phyloP scores from a whole-genome alignment of 2,113 vertebrate genomes.

The Calyptomena viridis region DNA sequence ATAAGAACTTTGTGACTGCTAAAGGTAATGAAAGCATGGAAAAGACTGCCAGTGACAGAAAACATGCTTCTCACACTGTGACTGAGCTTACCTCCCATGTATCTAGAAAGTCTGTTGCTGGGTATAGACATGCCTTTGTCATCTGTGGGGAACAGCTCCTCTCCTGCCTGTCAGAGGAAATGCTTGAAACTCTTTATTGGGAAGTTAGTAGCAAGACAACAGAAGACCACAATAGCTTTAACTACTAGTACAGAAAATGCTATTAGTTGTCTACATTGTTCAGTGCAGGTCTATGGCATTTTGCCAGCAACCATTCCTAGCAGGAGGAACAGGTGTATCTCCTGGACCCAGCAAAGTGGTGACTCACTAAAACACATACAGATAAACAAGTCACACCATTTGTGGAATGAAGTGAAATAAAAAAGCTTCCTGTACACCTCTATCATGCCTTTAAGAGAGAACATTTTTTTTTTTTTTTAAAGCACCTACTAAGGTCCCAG shows the following conservation, averaged over 20 bases:
- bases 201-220: not conserved
- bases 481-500: not conserved
- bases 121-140: slow-evolving; percentile 72
- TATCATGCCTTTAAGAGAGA: not conserved
- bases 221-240: not conserved
- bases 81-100: slow-evolving; percentile 84
- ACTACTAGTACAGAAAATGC: not conserved
- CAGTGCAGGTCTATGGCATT: not conserved
- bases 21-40: not conserved
- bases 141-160: slow-evolving; percentile 78
- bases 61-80: not conserved
- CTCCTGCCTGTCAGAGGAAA: slow-evolving; percentile 73
- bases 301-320: not conserved
- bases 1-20: not conserved
- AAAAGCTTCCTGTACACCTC: not conserved
- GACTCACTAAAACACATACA: not conserved
- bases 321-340: not conserved
- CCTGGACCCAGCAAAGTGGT: not conserved
- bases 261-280: not conserved
- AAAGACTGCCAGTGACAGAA: not conserved
- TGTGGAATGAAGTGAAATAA: not conserved
- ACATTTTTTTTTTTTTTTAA: not conserved
- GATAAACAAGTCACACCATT: not conserved
- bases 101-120: slow-evolving; percentile 75
- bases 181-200: not conserved